phyloP scores from a whole-genome alignment of 2,888 invertebrate genomes.

The Nomada hirtipes region DNA sequence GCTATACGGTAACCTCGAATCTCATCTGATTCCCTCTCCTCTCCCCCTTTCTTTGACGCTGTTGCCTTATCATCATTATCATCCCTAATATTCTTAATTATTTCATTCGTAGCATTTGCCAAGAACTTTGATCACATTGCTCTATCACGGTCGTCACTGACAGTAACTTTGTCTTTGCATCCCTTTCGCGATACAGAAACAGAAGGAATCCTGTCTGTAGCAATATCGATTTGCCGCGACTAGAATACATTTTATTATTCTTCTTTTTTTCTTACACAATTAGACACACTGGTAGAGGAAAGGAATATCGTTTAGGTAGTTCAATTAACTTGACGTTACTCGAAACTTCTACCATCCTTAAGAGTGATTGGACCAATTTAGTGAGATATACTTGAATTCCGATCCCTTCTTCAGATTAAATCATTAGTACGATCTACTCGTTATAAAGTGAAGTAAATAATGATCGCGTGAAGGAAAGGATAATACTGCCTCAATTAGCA shows the following conservation, averaged over 20 bases:
- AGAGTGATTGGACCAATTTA: slow-evolving; percentile 65
- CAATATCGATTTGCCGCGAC: slow-evolving; percentile 15
- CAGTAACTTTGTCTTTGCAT: no score
- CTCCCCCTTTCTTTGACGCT: slow-evolving; percentile 50
- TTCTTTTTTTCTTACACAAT: slow-evolving; percentile 8
- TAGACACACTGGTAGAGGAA: background rate
- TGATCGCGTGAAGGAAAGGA: slow-evolving; percentile 40
- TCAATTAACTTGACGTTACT: background rate
- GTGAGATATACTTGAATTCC: slow-evolving; percentile 33
- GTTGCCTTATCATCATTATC: slow-evolving; percentile 37
- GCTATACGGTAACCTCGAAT: slow-evolving; percentile 13
- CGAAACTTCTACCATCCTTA: slow-evolving; percentile 45
- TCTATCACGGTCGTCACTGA: no score
- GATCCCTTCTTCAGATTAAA: slow-evolving; percentile 41
- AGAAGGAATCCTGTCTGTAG: background rate
- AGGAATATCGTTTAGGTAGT: background rate
- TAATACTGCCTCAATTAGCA: slow-evolving; percentile 68
- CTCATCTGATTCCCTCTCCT: slow-evolving; percentile 44
- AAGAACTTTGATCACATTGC: no score
- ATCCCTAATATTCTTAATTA: background rate
- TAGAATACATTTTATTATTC: slow-evolving; percentile 15
- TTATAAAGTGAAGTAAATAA: slow-evolving; percentile 50
- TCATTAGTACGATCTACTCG: slow-evolving; percentile 39
- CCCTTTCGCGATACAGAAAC: no score
- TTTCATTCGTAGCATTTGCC: no score